Percentiles rank a stretch among this genome's conserved stretches.
These are phyloP conservation scores for Synchiropus splendidus DNA, from an alignment of 2,113 vertebrate species.

Conservation along the genomic window DNA sequence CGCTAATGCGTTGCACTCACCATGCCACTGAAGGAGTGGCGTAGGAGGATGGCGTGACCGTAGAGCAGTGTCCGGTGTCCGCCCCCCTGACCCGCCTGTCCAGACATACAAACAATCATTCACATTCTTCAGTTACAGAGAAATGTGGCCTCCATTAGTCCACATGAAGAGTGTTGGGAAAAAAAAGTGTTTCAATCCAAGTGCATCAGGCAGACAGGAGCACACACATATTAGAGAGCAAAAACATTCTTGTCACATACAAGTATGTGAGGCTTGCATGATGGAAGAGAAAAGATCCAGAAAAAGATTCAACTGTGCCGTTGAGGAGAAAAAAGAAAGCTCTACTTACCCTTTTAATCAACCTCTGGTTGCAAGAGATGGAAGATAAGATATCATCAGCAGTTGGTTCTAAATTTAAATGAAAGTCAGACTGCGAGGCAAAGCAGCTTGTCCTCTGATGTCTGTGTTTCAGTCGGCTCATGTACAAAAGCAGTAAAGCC, in stretches of 20 bases:
- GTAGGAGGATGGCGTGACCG: conserved; percentile 88
- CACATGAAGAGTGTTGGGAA: not conserved
- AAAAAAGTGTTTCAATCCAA: conserved; percentile 8
- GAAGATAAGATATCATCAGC: conserved; percentile 49
- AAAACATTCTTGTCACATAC: not conserved
- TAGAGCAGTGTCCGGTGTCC: conserved; percentile 92
- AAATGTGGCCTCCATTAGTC: too few species aligned
- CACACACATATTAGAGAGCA: conserved; percentile 6
- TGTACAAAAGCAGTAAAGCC: not conserved
- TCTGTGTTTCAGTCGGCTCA: not conserved
- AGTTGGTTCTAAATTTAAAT: not conserved
- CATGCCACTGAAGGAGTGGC: conserved; percentile 93
- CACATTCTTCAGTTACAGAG: not conserved
- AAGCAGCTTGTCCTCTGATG: not conserved
- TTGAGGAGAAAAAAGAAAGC: conserved; percentile 1
- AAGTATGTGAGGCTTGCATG: not conserved
- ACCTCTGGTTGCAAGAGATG: conserved; percentile 75
- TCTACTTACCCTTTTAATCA: conserved; percentile 83
- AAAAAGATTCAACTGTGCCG: not conserved
- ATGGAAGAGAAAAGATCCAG: not conserved
- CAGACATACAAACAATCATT: conserved; percentile 12
- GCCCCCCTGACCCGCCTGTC: conserved; percentile 84
- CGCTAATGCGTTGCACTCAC: conserved; percentile 64
- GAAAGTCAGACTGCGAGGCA: not conserved
- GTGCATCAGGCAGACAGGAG: conserved; percentile 22